These are phyloP conservation scores for Pocillopora verrucosa DNA, from an alignment of 64 coral and sea anemone genomes.

Conservation along the genomic window DNA sequence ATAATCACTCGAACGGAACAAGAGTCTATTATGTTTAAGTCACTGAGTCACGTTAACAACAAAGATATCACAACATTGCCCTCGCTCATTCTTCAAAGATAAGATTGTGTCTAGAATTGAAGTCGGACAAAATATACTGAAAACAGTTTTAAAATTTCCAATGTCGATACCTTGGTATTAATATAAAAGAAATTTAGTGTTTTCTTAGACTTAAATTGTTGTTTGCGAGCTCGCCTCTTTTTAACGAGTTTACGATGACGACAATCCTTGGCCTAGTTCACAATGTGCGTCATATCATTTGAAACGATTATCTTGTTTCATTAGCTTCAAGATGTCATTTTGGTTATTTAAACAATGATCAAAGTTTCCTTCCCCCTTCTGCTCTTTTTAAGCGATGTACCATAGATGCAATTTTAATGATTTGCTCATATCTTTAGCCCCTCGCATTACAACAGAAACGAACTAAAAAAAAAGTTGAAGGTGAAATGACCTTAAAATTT, in stretches of 20 bases:
- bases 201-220: not conserved
- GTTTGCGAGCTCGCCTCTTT: not conserved
- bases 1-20: slow-evolving; percentile 4
- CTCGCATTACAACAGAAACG: too few relatives aligned
- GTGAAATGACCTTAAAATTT: too few relatives aligned
- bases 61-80: not conserved
- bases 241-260: not conserved
- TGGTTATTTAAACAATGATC: too few relatives aligned
- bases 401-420: too few relatives aligned
- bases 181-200: not conserved
- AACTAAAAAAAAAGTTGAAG: too few relatives aligned
- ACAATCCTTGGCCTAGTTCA: not conserved
- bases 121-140: not conserved
- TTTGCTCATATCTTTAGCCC: too few relatives aligned
- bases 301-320: not conserved
- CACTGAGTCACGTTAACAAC: not conserved
- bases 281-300: not conserved
- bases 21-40: not conserved
- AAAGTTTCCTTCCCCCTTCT: too few relatives aligned
- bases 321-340: not conserved
- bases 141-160: not conserved
- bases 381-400: too few relatives aligned
- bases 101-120: not conserved
- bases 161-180: not conserved
- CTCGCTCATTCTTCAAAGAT: not conserved